Base-by-base conservation (phyloP, 2,888 invertebrate genomes). In the Morpho helenor region DNA sequence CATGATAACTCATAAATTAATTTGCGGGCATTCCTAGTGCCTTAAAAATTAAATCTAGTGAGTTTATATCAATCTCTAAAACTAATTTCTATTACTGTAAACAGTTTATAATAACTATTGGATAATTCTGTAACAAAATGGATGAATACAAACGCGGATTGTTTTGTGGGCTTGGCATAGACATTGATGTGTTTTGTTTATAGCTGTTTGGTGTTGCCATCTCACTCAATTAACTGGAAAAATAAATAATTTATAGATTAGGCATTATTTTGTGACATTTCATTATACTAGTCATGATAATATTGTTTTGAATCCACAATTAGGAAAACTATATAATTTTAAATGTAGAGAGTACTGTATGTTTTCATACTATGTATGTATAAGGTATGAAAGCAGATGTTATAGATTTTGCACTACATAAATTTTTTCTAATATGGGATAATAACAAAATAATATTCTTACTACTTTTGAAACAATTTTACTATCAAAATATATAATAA, bases 191-290 rank as follows among this genome's bases (percentile, higher is more conserved):
- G 68, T 84, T 89, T 91, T 96, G 96, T 84, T 96, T 96, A 81
- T 96, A 97, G 82, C 95, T 96, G 70, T 93, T 92, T 60, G 96
- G 96, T 66, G 96, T 90, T 70, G 96, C 95, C 96, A 97, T 97
- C 16, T 16, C 39, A 39, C 41, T 52, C 45, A 8, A 10, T 22
- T 10, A 50, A 3, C 50, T 51, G 51, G 16, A 51, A 51, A 51
- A 56, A 63, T 61, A 49, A 64, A 64, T 43, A 43, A 9, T 31
- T 2, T 31, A 5, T 31, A 5, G 5, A 31, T 31, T 31, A 31
- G 31, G 31, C 5, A 31, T 31, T 31, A 16, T 16, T 31, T 31
- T 31, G 5, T 3, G 31, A 31, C 2, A 31, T 31, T 31, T 31
- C 2, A 31, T 31, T 31, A 31, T 31, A 5, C 31, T 5, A 31